Base-by-base conservation (phyloP, 1,140 invertebrate species). In the Drosophila punjabiensis region DNA sequence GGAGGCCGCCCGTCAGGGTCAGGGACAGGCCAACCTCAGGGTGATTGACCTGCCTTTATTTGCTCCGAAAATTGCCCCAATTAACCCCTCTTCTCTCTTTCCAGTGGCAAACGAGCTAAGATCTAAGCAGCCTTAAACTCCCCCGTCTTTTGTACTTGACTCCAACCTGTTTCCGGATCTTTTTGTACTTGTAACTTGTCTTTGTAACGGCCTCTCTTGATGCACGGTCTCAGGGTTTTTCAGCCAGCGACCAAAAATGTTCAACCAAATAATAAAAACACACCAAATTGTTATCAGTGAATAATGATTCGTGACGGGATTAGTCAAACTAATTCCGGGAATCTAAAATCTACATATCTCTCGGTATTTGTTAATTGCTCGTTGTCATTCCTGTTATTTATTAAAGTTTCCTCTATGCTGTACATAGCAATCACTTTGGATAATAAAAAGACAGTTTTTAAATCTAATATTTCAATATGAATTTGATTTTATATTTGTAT, bases 1-100 rank as follows among this genome's bases (percentile, higher is more conserved):
- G 37, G 91, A 92, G 39, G 85, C 86, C 8, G 91, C 85, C 10
- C 80, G 86, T 3, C 77, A 76, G 33, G 91, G 91, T n/a, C 86
- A 78, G 24, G 91, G 73, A 4, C 67, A 77, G 4, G 71, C 85
- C 35, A 81, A 55, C 33, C 69, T 92, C 20, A 81, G 81, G 76
- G 92, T 92, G 32, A 71, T 14, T 35, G 24, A 60, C 14, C 14
- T 18, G 11, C 9, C 28, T 33, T 39, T 24, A 58, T 16, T 39
- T 39, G 14, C 20, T 24, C 35, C 13, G 28, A 35, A 13, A 39
- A 6, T 28, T 16, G 9, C n/a, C 37, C 14, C 16, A 16, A 39
- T 33, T 37, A 45, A 67, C 8, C 1, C 5, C 6, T 18, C 7
- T 20, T 35, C 1, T 45, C 14, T 4, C 68, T 71, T 33, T 33